Evolutionary conservation across 2,888 invertebrate species (phyloP), one percentile per base, ranked within the genome.

Genomic region (Diarsia dahlii): DNA sequence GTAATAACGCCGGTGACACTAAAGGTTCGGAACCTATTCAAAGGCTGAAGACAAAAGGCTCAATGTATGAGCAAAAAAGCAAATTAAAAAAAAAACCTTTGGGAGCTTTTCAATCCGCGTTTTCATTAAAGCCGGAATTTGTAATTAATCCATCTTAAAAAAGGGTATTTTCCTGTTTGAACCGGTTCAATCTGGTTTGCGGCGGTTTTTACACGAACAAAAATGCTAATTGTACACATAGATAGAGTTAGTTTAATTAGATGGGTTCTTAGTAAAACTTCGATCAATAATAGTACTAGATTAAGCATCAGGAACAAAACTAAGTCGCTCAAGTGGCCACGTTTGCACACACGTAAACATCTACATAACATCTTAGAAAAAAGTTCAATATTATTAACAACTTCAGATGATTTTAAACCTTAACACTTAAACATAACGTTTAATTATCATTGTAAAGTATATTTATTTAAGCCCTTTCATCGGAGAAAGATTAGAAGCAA

Each of bases 131-230:
- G 72, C 69, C 78, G 84, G 86, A 88, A 89, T 89, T 85, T 78
- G 87, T 90, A 90, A 91, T 91, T 90, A 91, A 91, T 89, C 87
- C 81, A 77, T 87, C 85, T 87, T 84, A 77, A 86, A 87, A 86
- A 84, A 73, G 75, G 85, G 82, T 84, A 85, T 87, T 87, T 87
- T 89, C 85, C 84, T 76, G 84, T 87, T 86, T 74, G 78, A 76
- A 78, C 80, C 76, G 74, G 81, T 85, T 83, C 65, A 80, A 87
- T 84, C 86, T 69, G 72, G 82, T 76, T 76, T 78, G 80, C 60
- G 64, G 75, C 67, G n/a, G 67, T 81, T 85, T 63, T n/a, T 69
- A 56, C 68, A 54, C 67, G 78, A 62, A 58, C 52, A 63, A 74
- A 74, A 28, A 75, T 54, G 80, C 54, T 72, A 71, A 80, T 76